Base-by-base conservation (phyloP, 2,888 invertebrate genomes). In the Rhagium mordax region DNA sequence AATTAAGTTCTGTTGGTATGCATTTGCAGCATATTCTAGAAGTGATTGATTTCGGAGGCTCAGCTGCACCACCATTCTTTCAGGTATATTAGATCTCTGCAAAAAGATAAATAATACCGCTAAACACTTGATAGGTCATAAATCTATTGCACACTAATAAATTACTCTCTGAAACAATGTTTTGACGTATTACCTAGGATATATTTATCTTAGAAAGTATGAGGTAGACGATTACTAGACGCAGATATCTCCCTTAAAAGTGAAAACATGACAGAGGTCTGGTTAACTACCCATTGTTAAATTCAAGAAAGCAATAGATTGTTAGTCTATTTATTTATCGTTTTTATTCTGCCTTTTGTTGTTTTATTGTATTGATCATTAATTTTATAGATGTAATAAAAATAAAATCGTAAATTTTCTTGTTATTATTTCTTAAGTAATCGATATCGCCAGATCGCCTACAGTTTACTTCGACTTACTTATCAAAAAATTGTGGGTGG, bases 221-320 rank as follows among this genome's bases (percentile, higher is more conserved):
- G 13, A 16, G 49, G 62, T 49, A 41, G 21, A 48, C 48, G 61
- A 61, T 61, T 41, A 20, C 41, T 47, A 47, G 61, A 61, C 62
- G n/a, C 27, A 24, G 48, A 48, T 49, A 48, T 15, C n/a, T 20
- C 59, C 16, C 16, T 48, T 6, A 5, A 41, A 48, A 62, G 62
- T 62, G 62, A 47, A 47, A 48, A 62, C 62, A 48, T 62, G 48
- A 62, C 48, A 47, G 47, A 7, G 15, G 41, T 41, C 41, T 13
- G 15, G 47, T 20, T 62, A 62, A 48, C 21, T 48, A 8, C 62
- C 62, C 24, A 48, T 62, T 62, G 62, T 62, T 62, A n/a, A 47
- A 48, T 21, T 15, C 48, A 10, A 61, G 41, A 62, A 62, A 21
- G 48, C 16, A 48, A 41, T 61, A 29, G n/a, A 41, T 33, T 41